Evolutionary conservation across 2,888 invertebrate species (phyloP).

Genomic region (Ceramica pisi): DNA sequence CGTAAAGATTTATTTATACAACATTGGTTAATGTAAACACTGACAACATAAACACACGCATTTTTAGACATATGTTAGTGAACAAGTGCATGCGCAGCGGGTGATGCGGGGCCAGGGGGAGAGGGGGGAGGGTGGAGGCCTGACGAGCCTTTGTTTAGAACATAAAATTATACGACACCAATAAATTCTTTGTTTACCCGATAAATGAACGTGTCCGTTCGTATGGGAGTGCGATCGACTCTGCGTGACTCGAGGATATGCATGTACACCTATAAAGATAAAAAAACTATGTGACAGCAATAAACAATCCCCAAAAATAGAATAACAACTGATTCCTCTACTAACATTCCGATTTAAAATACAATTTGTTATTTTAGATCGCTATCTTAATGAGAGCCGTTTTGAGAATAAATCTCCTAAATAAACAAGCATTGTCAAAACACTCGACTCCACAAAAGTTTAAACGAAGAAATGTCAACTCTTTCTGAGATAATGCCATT

Average conservation of each 20-base stretch:
- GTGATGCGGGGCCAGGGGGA: constrained; percentile 63
- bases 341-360: constrained; percentile 42
- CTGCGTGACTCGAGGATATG: constrained; percentile 74
- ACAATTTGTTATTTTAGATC: constrained; percentile 72
- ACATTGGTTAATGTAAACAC: constrained; percentile 82
- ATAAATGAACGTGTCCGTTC: constrained; percentile 85
- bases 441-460: constrained; percentile 86
- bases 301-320: constrained; percentile 56
- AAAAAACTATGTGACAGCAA: constrained; percentile 60
- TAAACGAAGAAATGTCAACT: constrained; percentile 87
- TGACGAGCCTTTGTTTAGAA: constrained; percentile 89
- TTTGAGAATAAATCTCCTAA: constrained; percentile 77
- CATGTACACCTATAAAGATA: constrained; percentile 61
- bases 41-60: constrained; percentile 86
- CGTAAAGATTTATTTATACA: constrained; percentile 79
- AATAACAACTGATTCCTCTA: constrained; percentile 42
- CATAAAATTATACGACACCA: constrained; percentile 90
- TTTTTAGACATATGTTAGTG: constrained; percentile 84
- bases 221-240: constrained; percentile 78
- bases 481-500: constrained; percentile 87
- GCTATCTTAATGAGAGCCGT: constrained; percentile 78
- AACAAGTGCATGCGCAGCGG: constrained; percentile 86
- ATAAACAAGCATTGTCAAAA: constrained; percentile 87
- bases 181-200: constrained; percentile 90
- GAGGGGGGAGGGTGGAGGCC: constrained; percentile 62